Conservation (phyloP, 2,113 vertebrate species). For the Pelobates fuscus region DNA sequence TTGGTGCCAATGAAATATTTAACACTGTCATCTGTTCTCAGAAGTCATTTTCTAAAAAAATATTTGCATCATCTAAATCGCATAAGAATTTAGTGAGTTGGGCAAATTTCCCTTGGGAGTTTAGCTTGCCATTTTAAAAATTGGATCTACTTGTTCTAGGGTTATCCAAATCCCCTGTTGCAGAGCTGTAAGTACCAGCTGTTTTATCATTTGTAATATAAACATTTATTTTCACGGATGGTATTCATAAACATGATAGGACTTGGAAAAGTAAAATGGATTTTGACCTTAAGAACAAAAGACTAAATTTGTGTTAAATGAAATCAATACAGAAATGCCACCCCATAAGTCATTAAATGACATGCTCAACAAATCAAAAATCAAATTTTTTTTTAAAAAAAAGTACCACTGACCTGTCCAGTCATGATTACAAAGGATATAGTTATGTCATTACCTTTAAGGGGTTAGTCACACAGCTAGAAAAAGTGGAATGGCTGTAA, state of each 20-base stretch:
- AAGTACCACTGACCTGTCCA: too few relatives aligned
- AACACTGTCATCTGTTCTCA: conserved; percentile 44
- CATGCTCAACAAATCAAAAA: too few relatives aligned
- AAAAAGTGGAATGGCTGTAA: too few relatives aligned
- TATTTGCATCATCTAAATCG: conserved; percentile 30
- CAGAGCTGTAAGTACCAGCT: conserved; percentile 21
- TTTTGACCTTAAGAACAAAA: neutral
- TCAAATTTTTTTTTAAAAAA: too few relatives aligned
- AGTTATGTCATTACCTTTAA: too few relatives aligned
- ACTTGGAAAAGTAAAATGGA: conserved; percentile 17
- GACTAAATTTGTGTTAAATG: neutral
- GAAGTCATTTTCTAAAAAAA: conserved; percentile 42
- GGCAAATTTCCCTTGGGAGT: conserved; percentile 29
- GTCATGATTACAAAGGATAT: too few relatives aligned
- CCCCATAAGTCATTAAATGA: too few relatives aligned
- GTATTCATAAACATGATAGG: conserved; percentile 21
- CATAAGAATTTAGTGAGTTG: conserved; percentile 23
- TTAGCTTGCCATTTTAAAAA: conserved; percentile 37
- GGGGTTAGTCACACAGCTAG: too few relatives aligned
- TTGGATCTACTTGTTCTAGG: conserved; percentile 6
- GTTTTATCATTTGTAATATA: conserved; percentile 29
- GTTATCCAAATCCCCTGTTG: conserved; percentile 24
- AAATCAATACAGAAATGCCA: neutral
- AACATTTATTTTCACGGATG: conserved; percentile 22
- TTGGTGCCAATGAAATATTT: conserved; percentile 26